phyloP scores from a whole-genome alignment of 2,797 vertebrate species.

The Chelidonichthys spinosus region DNA sequence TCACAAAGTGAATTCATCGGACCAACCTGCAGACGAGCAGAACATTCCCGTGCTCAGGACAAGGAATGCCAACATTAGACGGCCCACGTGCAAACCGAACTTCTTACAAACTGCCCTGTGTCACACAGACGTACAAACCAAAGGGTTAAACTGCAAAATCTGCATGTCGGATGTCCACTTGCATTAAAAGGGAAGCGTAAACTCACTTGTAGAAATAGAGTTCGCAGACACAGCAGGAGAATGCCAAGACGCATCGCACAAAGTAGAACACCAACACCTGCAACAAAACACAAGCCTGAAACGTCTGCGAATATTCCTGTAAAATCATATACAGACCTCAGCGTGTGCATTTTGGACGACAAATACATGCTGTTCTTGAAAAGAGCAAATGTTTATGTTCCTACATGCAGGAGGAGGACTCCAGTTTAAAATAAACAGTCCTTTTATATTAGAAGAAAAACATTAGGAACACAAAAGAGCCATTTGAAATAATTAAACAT shows the following conservation, averaged over 20 bases:
- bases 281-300: slow-evolving; percentile 53
- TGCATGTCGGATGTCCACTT: not conserved
- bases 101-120: slow-evolving; percentile 97
- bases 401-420: not conserved
- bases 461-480: not conserved
- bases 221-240: slow-evolving; percentile 96
- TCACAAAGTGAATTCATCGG: not conserved
- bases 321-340: not conserved
- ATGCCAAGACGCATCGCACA: slow-evolving; percentile 95
- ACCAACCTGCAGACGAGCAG: slow-evolving; percentile 94
- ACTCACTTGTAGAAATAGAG: slow-evolving; percentile 99
- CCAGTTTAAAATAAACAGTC: not conserved
- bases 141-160: not conserved
- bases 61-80: slow-evolving; percentile 96
- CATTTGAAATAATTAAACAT: not conserved
- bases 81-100: slow-evolving; percentile 96
- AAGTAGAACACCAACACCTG: slow-evolving; percentile 99
- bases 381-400: not conserved
- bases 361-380: not conserved
- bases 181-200: slow-evolving; percentile 13
- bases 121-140: slow-evolving; percentile 39
- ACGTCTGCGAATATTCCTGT: not conserved
- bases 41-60: slow-evolving; percentile 98
- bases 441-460: not conserved
- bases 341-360: not conserved